These are phyloP conservation scores for Sylvia borin DNA, from an alignment of 2,797 vertebrate species.

Conservation along the genomic window DNA sequence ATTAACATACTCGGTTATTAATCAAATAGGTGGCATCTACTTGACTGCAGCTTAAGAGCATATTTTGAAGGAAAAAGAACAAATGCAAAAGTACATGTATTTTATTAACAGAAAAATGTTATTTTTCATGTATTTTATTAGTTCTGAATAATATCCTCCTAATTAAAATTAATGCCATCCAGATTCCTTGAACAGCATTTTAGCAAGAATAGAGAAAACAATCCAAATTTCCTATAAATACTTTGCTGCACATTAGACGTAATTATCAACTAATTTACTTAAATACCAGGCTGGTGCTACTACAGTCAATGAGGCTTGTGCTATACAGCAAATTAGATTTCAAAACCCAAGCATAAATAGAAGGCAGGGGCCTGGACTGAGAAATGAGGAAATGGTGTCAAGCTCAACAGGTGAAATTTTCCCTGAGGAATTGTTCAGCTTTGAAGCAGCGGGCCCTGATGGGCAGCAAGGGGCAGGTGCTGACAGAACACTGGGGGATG, in stretches of 20 bases:
- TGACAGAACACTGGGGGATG: neutral
- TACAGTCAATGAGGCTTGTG: slow-evolving; percentile 40
- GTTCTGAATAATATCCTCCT: slow-evolving; percentile 31
- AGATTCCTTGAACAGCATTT: slow-evolving; percentile 15
- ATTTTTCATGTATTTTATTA: slow-evolving; percentile 39
- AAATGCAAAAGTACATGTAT: neutral
- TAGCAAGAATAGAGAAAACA: slow-evolving; percentile 6
- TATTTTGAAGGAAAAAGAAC: slow-evolving; percentile 13
- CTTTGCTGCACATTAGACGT: slow-evolving; percentile 53
- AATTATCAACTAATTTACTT: slow-evolving; percentile 60
- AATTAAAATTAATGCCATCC: slow-evolving; percentile 49
- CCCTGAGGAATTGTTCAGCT: neutral
- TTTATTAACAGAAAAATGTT: slow-evolving; percentile 38
- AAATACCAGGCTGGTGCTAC: slow-evolving; percentile 41
- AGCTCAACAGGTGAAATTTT: neutral
- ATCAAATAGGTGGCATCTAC: slow-evolving; percentile 32
- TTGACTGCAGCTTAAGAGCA: slow-evolving; percentile 7
- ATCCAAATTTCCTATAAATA: slow-evolving; percentile 58
- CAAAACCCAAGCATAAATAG: neutral
- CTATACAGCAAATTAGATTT: slow-evolving; percentile 18
- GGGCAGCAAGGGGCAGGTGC: neutral
- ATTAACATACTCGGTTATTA: slow-evolving; percentile 27
- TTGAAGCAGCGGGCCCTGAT: neutral
- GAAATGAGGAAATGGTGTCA: neutral
- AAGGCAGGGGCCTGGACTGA: neutral